Percentiles rank a stretch among this genome's conserved stretches.
These are phyloP conservation scores for Cyphomyrus discorhynchus DNA, from an alignment of 2,113 vertebrate genomes.

Conservation along the genomic window DNA sequence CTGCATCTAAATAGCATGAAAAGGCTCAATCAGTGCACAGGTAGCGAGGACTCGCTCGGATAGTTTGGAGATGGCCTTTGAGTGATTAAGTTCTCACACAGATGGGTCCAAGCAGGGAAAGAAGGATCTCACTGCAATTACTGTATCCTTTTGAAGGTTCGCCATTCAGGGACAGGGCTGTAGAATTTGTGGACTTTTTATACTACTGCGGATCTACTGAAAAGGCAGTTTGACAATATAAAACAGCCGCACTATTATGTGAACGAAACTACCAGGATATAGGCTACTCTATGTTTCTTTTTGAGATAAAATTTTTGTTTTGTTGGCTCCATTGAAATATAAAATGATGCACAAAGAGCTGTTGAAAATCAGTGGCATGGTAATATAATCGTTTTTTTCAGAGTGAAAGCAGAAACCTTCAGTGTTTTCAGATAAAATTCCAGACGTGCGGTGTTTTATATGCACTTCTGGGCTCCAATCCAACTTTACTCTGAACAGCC, in stretches of 20 bases:
- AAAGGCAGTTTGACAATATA: conserved; percentile 54
- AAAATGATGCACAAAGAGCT: background rate
- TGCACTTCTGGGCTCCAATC: background rate
- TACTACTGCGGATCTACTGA: conserved; percentile 51
- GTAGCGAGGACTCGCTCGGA: background rate
- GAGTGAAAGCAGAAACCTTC: background rate
- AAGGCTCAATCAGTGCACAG: background rate
- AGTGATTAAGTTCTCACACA: background rate
- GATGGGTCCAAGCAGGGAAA: background rate
- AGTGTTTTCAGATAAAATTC: conserved; percentile 1
- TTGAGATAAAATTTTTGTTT: background rate
- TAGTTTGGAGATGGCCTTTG: background rate
- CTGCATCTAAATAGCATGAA: background rate
- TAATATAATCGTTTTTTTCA: background rate
- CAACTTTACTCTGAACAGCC: background rate
- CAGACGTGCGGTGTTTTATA: background rate
- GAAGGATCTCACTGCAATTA: background rate
- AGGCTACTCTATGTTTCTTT: conserved; percentile 32
- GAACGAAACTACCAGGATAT: conserved; percentile 41
- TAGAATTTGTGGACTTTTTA: conserved; percentile 62
- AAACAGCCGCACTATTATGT: conserved; percentile 39
- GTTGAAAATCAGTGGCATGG: background rate
- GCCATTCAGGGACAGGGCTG: conserved; percentile 43
- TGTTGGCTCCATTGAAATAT: conserved; percentile 16
- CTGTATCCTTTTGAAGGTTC: conserved; percentile 25